Conservation (phyloP, 2,113 vertebrate genomes). For the Gnathonemus echidnorhynchus region DNA sequence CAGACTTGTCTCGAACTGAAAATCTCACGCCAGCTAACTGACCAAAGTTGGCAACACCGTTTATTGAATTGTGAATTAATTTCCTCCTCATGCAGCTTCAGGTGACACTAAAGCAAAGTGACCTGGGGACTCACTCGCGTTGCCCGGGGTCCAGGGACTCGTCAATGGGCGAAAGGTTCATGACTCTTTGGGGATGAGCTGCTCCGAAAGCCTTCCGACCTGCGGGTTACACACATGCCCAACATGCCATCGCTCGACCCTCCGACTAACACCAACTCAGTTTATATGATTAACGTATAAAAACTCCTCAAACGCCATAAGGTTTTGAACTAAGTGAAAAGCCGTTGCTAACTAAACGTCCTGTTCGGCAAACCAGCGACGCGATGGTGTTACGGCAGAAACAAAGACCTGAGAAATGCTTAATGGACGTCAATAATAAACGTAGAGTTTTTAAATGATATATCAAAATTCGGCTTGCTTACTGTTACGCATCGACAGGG, state of each 20-base stretch:
- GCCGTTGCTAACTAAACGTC: neutral
- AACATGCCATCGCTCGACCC: neutral
- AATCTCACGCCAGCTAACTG: neutral
- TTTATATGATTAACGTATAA: neutral
- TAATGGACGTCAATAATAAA: neutral
- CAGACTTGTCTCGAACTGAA: neutral
- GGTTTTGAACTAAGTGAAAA: neutral
- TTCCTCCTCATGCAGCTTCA: neutral
- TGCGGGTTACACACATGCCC: neutral
- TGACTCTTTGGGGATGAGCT: neutral
- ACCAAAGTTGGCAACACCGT: neutral
- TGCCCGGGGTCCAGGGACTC: neutral
- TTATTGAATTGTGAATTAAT: neutral
- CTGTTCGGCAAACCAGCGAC: neutral
- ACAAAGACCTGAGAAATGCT: neutral
- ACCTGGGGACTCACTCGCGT: neutral
- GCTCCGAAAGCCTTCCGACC: neutral
- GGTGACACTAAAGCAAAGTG: neutral
- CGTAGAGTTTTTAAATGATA: neutral
- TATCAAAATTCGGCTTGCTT: neutral
- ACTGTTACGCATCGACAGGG: neutral
- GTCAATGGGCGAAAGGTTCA: constrained; percentile 18
- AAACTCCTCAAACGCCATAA: neutral
- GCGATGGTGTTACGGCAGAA: neutral
- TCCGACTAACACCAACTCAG: neutral